Percentiles rank a stretch among this genome's conserved stretches.
Conservation (phyloP, 2,888 invertebrate species). For the Archips crataeganus region DNA sequence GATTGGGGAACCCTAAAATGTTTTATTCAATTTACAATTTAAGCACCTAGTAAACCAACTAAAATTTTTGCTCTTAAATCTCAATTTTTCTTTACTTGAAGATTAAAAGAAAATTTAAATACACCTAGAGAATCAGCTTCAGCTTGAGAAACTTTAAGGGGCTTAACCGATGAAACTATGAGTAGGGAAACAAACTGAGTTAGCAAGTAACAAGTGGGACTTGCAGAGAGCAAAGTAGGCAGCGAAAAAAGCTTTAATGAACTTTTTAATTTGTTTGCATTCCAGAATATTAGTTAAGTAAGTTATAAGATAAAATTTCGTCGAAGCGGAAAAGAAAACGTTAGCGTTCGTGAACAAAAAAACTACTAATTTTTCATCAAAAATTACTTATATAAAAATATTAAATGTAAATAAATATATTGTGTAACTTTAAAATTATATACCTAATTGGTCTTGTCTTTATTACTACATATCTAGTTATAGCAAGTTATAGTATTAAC, state of each 20-base stretch:
- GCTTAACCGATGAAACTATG: conserved; percentile 63
- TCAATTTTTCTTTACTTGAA: not conserved
- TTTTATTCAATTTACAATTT: no score
- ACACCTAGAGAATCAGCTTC: conserved; percentile 59
- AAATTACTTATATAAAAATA: no score
- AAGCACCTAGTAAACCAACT: not conserved
- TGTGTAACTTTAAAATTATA: no score
- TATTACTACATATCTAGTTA: no score
- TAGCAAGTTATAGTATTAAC: no score
- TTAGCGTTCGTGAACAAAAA: not conserved
- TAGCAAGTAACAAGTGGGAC: conserved; percentile 54
- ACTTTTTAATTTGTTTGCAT: conserved; percentile 54
- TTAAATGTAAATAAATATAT: no score
- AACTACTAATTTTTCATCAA: no score
- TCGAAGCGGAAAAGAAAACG: not conserved
- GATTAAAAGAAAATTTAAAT: conserved; percentile 54
- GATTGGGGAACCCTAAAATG: no score
- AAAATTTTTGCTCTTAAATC: not conserved
- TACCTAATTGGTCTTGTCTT: no score
- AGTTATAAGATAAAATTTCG: not conserved
- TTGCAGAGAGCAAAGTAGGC: conserved; percentile 48
- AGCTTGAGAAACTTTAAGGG: conserved; percentile 61
- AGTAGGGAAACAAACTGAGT: conserved; percentile 58
- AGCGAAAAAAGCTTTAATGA: conserved; percentile 57
- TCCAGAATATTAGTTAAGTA: not conserved